These are phyloP conservation scores for Phacellophora camtschatica DNA, from an alignment of 30 jellyfish, hydroid and myxozoan genomes.

Conservation along the genomic window DNA sequence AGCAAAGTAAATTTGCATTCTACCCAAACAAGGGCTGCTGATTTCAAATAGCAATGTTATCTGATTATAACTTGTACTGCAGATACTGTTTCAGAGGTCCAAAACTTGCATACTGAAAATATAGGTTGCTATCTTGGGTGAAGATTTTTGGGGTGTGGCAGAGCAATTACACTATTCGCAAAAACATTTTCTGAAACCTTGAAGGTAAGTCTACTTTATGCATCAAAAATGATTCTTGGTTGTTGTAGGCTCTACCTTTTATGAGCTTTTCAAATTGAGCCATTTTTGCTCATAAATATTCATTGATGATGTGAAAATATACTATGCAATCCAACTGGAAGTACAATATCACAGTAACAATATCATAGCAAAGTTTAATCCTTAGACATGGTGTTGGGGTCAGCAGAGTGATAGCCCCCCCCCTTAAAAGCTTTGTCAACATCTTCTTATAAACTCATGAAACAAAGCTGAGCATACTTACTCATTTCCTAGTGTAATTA, in stretches of 20 bases:
- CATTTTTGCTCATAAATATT: not conserved
- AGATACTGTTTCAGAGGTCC: not conserved
- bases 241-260: not conserved
- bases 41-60: constrained; percentile 3
- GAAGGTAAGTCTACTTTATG: not conserved
- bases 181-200: not conserved
- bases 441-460: too few species aligned
- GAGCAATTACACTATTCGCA: not conserved
- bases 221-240: not conserved
- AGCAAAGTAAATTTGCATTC: not conserved
- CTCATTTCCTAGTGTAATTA: too few species aligned
- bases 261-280: not conserved
- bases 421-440: too few species aligned
- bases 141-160: constrained; percentile 16
- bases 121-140: too few species aligned
- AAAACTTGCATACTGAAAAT: not conserved
- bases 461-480: too few species aligned
- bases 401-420: too few species aligned
- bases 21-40: not conserved
- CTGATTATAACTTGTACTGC: too few species aligned
- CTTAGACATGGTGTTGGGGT: too few species aligned
- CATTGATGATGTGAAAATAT: too few species aligned
- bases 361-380: too few species aligned
- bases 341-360: too few species aligned
- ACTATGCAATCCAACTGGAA: too few species aligned